Evolutionary conservation across 2,113 vertebrate species (phyloP).

Genomic region (Gobio gobio): DNA sequence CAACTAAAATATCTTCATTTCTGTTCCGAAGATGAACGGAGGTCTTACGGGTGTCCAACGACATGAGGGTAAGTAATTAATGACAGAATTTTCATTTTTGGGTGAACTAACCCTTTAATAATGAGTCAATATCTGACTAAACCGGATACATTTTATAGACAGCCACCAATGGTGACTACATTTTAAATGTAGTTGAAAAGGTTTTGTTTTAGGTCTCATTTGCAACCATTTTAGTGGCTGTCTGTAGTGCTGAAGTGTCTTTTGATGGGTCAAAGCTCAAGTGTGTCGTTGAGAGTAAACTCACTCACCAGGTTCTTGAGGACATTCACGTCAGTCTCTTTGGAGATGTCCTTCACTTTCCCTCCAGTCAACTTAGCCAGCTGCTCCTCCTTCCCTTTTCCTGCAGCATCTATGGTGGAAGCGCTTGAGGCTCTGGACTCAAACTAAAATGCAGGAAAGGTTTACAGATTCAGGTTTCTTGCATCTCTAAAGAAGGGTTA

Average conservation of each 20-base stretch:
- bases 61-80: too few species aligned
- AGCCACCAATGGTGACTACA: not conserved
- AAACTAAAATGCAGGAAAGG: constrained; percentile 62
- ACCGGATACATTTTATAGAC: not conserved
- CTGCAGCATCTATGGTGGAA: constrained; percentile 7
- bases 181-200: not conserved
- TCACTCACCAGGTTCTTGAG: constrained; percentile 72
- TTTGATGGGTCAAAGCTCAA: constrained; percentile 24
- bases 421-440: constrained; percentile 56
- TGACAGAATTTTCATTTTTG: too few species aligned
- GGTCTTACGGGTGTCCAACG: too few species aligned
- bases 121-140: not conserved
- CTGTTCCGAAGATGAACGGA: too few species aligned
- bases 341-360: constrained; percentile 56
- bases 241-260: not conserved
- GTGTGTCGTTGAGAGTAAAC: not conserved
- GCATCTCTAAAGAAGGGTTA: constrained; percentile 13
- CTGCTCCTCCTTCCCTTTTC: constrained; percentile 59
- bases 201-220: not conserved
- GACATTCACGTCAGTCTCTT: constrained; percentile 63
- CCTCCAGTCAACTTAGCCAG: constrained; percentile 51
- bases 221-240: not conserved
- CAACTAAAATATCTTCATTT: too few species aligned
- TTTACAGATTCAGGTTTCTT: constrained; percentile 16
- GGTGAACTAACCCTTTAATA: too few species aligned